Percentiles rank a stretch among this genome's conserved stretches.
These are phyloP conservation scores for Poecilobothrus nobilitatus DNA, from an alignment of 2,888 invertebrate genomes.

Conservation along the genomic window DNA sequence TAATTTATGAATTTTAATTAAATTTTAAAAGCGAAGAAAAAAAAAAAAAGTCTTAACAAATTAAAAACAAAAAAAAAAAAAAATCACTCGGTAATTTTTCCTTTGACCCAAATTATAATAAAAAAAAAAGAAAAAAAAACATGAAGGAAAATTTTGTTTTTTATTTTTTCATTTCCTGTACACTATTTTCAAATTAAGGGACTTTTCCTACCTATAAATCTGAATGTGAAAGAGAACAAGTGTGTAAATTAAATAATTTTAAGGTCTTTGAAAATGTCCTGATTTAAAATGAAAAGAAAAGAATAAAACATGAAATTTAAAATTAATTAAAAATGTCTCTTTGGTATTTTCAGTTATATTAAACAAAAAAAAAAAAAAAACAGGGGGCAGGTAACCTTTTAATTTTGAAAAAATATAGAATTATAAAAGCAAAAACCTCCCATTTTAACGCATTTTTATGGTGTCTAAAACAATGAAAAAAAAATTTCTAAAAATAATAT, in stretches of 20 bases:
- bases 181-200: neutral
- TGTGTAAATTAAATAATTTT: neutral
- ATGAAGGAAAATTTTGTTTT: neutral
- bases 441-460: too few relatives aligned
- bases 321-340: neutral
- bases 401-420: too few relatives aligned
- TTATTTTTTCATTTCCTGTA: neutral
- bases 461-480: too few relatives aligned
- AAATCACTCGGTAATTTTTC: neutral
- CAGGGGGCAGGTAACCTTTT: too few relatives aligned
- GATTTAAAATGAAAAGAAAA: neutral
- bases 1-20: conserved; percentile 3
- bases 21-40: neutral
- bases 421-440: too few relatives aligned
- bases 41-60: neutral
- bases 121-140: neutral
- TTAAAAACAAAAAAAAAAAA: too few relatives aligned
- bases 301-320: neutral
- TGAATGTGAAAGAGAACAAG: too few relatives aligned
- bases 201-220: neutral
- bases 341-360: neutral
- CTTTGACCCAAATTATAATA: neutral
- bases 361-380: too few relatives aligned
- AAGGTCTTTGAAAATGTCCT: neutral
- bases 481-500: too few relatives aligned